Evolutionary conservation across 2,797 vertebrate genomes (phyloP), one percentile per base, ranked within the genome.

Genomic region (Scleropages formosus): DNA sequence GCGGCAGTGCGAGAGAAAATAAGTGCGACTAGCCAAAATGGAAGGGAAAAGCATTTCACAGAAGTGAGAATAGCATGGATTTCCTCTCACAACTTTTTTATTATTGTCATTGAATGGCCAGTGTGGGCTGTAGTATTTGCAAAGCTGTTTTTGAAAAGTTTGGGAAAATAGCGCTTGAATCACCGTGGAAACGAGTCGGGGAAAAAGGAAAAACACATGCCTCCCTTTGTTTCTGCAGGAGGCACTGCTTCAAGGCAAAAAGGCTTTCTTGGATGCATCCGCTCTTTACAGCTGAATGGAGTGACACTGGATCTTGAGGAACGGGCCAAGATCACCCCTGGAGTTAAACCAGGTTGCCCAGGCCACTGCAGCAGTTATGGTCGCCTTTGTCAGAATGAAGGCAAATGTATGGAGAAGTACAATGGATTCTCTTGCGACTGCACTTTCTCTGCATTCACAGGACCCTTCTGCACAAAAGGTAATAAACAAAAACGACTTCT

Each of bases 311-410:
- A 98, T 80, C 89, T 98, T 83, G 95, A 96, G 83, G 91, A 93
- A 63, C 89, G 96, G 83, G 95, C 96, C 1, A 92, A 85, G 75
- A 91, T 98, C 83, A 98, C 96, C 0, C 96, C 96, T 0, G 95
- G 93, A 0, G 96, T 98, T n/a, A 91, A 91, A 82, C 90, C 95
- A 0, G 95, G 96, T 3, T 98, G 96, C 75, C 89, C 91, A 11
- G 96, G 96, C 11, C 95, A 98, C 80, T 98, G 96, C 84, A 94
- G 94, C 88, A 98, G 93, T 85, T 98, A 97, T 0, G 92, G 95
- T 44, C 91, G 87, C 4, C 82, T 98, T 58, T 98, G 96, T 78
- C 93, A 88, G 78, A 94, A 97, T 62, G 89, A 84, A 69, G 96
- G 95, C 22, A 91, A 78, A 65, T 98, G 96, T 71, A 86, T 84